phyloP scores from a whole-genome alignment of 2,113 vertebrate species.

The Chlamydotis undulata region DNA sequence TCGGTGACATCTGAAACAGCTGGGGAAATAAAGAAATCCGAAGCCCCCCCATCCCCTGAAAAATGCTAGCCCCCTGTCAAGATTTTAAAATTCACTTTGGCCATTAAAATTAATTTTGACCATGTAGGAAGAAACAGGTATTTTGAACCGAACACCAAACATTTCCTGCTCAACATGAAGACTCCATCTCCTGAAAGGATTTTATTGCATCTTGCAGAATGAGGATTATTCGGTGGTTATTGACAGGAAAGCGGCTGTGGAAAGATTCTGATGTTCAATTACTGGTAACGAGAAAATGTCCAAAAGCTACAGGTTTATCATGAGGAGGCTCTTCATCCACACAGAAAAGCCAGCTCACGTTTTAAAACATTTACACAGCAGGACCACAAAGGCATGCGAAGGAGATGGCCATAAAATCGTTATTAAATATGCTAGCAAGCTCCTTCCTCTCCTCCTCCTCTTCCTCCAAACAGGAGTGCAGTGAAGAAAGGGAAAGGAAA shows the following conservation, averaged over 20 bases:
- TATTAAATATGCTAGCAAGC: not conserved
- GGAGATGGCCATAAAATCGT: not conserved
- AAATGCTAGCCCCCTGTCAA: not conserved
- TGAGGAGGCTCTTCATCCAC: not conserved
- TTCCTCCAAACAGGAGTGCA: not conserved
- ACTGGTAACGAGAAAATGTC: not conserved
- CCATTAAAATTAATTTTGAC: not conserved
- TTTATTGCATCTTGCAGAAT: rapidly evolving
- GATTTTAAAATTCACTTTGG: not conserved
- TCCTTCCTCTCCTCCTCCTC: not conserved
- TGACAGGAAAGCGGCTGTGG: rapidly evolving
- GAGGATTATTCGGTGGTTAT: rapidly evolving
- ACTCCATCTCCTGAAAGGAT: not conserved
- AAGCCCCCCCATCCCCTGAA: not conserved
- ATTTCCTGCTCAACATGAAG: rapidly evolving
- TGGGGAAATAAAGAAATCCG: not conserved
- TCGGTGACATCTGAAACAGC: not conserved
- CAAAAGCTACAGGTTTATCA: not conserved
- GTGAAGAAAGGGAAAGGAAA: not conserved
- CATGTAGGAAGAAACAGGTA: rapidly evolving
- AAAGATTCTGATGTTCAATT: rapidly evolving
- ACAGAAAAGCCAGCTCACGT: not conserved
- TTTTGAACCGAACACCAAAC: not conserved
- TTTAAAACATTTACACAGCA: not conserved
- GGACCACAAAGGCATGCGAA: not conserved